Evolutionary conservation across 2,113 vertebrate genomes (phyloP).

Genomic region (Eupsittula cactorum): DNA sequence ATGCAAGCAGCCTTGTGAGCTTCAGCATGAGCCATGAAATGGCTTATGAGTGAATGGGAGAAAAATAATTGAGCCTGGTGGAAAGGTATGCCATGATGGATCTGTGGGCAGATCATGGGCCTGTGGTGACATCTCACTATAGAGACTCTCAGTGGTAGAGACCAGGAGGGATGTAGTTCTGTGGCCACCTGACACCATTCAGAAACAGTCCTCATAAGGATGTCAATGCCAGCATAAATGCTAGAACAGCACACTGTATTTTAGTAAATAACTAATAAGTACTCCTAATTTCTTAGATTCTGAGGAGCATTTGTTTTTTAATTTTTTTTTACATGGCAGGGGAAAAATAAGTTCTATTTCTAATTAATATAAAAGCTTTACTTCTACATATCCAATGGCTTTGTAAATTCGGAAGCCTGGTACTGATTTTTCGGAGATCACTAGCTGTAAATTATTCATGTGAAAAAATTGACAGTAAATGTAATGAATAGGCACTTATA

Average conservation of each 20-base stretch:
- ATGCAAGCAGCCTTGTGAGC: background rate
- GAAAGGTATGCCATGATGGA: background rate
- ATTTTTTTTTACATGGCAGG: background rate
- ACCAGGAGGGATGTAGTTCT: background rate
- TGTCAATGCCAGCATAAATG: background rate
- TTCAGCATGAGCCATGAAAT: background rate
- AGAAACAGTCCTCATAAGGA: background rate
- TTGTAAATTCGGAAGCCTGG: background rate
- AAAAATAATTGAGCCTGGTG: background rate
- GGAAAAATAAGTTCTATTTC: background rate
- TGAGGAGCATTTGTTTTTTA: background rate
- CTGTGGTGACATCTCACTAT: background rate
- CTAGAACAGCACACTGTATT: background rate
- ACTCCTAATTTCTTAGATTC: background rate
- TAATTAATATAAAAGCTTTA: conserved; percentile 21
- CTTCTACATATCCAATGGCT: background rate
- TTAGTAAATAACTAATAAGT: background rate
- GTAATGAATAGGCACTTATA: conserved; percentile 3
- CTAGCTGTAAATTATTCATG: conserved; percentile 5
- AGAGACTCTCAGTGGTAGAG: background rate
- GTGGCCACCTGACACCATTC: background rate
- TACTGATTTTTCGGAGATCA: conserved; percentile 38
- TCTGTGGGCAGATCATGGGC: background rate
- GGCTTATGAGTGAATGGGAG: background rate
- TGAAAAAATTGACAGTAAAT: conserved; percentile 12